Base-by-base conservation (phyloP, 2,113 vertebrate genomes). In the Labeo catla region DNA sequence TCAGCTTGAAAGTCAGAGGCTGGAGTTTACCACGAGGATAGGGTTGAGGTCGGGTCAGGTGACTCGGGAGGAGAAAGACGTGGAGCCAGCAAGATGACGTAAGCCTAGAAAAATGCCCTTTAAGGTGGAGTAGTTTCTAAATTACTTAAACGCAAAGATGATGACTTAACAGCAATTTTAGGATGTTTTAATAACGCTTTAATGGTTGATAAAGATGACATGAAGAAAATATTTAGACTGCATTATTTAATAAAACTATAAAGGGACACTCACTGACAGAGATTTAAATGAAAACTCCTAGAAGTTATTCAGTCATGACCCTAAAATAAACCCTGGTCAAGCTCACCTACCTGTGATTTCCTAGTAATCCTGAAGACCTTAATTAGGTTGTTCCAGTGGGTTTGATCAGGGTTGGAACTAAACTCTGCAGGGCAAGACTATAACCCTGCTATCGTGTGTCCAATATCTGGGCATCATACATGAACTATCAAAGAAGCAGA, bases 1-100 rank as follows among this genome's bases (percentile, higher is more conserved):
- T 76, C 57, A 73, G 76, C 84, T 16, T 3, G 9, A 74, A 84
- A 76, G 54, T 43, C 39, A 74, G 54, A 12, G 43, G 70, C 3
- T 63, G 13, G 52, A 63, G 83, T 76, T 36, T 49, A 63, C 54
- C 39, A 68, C 2, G 23, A 49, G 43, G 52, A 34, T 12, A 21
- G 49, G 76, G 21, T 80, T 68, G 19, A 52, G 45, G 80, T 70
- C 80, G 39, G 16, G 47, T 82, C 80, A 82, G 63, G 28, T 36
- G 10, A 68, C 23, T 49, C 1, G 16, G 16, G 45, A 70, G 8
- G 50, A 57, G 10, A 72, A 74, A 59, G 19, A 59, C 16, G 57
- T 65, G 72, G 52, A 47, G 70, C 43, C 36, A 39, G 54, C 13
- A 13, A 73, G 28, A 34, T 21, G 45, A 68, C 6, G 23, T 82